Evolutionary conservation across 2,113 vertebrate species (phyloP), one percentile per base, ranked within the genome.

Genomic region (Callithrix jacchus): DNA sequence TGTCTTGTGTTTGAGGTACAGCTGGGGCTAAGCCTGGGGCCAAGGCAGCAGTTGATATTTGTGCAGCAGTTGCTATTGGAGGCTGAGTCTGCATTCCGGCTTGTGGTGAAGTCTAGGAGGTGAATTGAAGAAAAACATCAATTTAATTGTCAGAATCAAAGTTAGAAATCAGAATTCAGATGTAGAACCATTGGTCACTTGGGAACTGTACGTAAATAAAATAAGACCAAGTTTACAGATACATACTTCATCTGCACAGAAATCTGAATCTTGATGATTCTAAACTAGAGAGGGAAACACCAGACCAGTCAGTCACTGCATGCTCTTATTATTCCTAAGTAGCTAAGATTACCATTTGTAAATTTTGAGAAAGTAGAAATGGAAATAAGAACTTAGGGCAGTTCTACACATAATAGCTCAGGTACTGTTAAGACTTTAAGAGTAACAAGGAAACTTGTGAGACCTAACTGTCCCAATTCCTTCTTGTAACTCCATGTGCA

Each of bases 21-120:
- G 98, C 87, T 96, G 99, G 99, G 96, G 98, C 92, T 98, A 98
- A 97, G 97, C 98, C 98, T 71, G 99, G 98, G 89, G 98, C 96
- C 93, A 98, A 47, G 93, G 97, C 68, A 42, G 98, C 95, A 13
- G 98, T 23, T 49, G 96, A 74, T 84, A 98, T 96, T 93, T 99
- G 99, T 86, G 98, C 13, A 96, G 98, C 97, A 40, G 98, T 1
- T 18, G 98, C 90, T 90, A 98, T 95, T 96, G 99, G 99, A 88
- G 98, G 94, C 98, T 98, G 98, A 83, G 96, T 68, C 97, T 98
- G 98, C 97, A 98, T 97, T 97, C 98, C 98, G 95, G 97, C 95
- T 95, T 98, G 98, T 93, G 98, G 94, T 11, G 98, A 98, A 82
- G 98, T 98, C 99, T 99, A 93, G 96, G 90, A 97, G 91, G 96